These are phyloP conservation scores for Marmota flaviventris DNA, from an alignment of 2,113 vertebrate species.

Conservation along the genomic window DNA sequence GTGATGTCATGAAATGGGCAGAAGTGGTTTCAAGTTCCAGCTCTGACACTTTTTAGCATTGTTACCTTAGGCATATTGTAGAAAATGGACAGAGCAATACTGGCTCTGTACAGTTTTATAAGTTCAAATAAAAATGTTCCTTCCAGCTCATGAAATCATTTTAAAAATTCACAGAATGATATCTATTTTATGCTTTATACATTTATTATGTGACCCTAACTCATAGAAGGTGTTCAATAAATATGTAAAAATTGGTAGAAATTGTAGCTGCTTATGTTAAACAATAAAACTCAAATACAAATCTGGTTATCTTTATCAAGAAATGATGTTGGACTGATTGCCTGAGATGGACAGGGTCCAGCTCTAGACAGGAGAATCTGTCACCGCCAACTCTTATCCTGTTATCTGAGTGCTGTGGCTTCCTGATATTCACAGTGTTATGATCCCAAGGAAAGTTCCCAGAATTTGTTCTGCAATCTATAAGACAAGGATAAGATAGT, in stretches of 20 bases:
- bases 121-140: not conserved
- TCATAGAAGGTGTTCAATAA: not conserved
- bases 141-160: not conserved
- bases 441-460: not conserved
- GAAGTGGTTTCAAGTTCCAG: not conserved
- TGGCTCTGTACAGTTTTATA: not conserved
- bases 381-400: not conserved
- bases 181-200: not conserved
- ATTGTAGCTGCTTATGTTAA: not conserved
- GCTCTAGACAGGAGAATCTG: too few relatives aligned
- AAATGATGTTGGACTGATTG: not conserved
- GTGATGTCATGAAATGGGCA: not conserved
- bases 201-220: not conserved
- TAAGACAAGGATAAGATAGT: not conserved
- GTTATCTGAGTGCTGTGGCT: not conserved
- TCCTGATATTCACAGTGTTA: not conserved
- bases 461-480: not conserved
- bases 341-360: not conserved
- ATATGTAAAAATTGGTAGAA: not conserved
- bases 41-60: not conserved
- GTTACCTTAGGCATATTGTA: not conserved
- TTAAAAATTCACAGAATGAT: not conserved
- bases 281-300: not conserved
- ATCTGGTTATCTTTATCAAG: not conserved
- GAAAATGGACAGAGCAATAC: not conserved